Conservation (phyloP, 2,797 vertebrate species). For the Corythornis leucogaster region DNA sequence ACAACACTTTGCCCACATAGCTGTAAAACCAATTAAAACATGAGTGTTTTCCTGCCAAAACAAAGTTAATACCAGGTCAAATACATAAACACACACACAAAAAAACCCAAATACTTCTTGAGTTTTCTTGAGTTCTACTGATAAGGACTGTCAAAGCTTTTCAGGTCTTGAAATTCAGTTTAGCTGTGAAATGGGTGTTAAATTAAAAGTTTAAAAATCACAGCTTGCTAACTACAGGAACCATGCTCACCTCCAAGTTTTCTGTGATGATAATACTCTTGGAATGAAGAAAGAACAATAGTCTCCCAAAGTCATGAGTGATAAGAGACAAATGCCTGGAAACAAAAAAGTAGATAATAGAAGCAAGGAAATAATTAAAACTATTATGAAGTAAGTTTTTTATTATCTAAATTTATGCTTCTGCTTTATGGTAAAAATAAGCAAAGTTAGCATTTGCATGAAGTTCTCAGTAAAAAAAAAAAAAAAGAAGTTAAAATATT, state of each 20-base stretch:
- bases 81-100: too few species aligned
- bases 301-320: not conserved
- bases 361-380: conserved; percentile 17
- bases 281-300: not conserved
- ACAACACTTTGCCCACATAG: not conserved
- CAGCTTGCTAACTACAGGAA: not conserved
- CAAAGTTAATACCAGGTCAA: not conserved
- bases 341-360: not conserved
- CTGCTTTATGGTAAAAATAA: not conserved
- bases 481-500: not conserved
- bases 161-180: not conserved
- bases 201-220: conserved; percentile 10
- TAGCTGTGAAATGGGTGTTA: not conserved
- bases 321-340: conserved; percentile 5
- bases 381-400: not conserved
- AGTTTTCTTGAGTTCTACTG: not conserved
- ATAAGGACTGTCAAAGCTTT: not conserved
- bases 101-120: too few species aligned
- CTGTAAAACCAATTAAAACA: not conserved
- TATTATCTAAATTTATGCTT: not conserved
- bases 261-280: not conserved
- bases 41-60: not conserved
- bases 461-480: not conserved
- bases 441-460: not conserved
- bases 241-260: not conserved